Percentiles rank a stretch among this genome's conserved stretches.
phyloP scores from a whole-genome alignment of 2,113 vertebrate genomes.

The Paratilapia polleni region DNA sequence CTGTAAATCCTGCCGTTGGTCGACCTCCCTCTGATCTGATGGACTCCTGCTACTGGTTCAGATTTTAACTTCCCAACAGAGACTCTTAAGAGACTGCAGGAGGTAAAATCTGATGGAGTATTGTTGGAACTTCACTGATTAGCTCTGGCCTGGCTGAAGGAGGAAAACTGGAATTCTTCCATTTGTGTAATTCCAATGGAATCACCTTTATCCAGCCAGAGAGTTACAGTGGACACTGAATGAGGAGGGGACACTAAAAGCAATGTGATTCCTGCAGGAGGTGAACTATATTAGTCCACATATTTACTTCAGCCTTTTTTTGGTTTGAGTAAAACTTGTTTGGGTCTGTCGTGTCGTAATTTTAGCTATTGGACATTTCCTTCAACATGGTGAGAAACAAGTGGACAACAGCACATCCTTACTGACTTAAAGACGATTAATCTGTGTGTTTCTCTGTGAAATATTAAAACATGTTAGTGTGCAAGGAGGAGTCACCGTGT shows the following conservation, averaged over 20 bases:
- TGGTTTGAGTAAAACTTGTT: not conserved
- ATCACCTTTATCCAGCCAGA: not conserved
- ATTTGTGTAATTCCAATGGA: not conserved
- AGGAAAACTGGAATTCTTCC: not conserved
- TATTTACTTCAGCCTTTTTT: not conserved
- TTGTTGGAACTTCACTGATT: not conserved
- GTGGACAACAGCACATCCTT: not conserved
- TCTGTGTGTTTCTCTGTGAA: not conserved
- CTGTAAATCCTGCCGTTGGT: slow-evolving; percentile 15
- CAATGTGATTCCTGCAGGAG: not conserved
- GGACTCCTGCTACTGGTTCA: not conserved
- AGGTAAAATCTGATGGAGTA: not conserved
- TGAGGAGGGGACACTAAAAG: not conserved
- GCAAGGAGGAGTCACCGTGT: not conserved
- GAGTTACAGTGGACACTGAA: not conserved
- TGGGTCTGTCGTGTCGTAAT: not conserved
- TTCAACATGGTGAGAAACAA: not conserved
- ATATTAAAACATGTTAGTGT: not conserved
- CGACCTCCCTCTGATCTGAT: not conserved
- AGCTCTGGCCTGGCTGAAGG: not conserved
- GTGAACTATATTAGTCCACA: not conserved
- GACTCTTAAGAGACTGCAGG: not conserved
- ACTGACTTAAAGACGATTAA: not conserved
- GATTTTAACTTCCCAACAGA: slow-evolving; percentile 1
- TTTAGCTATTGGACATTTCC: not conserved